These are phyloP conservation scores for Bombus affinis DNA, from an alignment of 1,140 invertebrate genomes.

Conservation along the genomic window DNA sequence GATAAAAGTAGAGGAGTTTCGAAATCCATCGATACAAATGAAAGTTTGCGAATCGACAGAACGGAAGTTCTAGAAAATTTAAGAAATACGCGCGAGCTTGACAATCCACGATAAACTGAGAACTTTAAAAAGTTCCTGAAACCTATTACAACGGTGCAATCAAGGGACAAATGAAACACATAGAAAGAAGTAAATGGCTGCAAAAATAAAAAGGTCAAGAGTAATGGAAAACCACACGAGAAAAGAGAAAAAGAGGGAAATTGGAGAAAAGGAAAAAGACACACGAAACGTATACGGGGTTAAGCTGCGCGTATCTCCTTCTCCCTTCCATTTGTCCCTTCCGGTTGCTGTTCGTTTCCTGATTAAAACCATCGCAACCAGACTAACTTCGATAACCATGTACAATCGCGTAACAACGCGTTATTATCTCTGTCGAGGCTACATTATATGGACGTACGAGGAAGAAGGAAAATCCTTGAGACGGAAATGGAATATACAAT, in stretches of 20 bases:
- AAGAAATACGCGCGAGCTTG: too few relatives aligned
- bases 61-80: too few relatives aligned
- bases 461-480: neutral
- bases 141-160: too few relatives aligned
- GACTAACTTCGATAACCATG: neutral
- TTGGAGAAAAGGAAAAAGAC: neutral
- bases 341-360: neutral
- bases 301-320: neutral
- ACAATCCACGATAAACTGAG: too few relatives aligned
- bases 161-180: too few relatives aligned
- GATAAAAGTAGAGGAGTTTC: too few relatives aligned
- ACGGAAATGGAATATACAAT: conserved; percentile 8
- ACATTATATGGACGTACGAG: neutral
- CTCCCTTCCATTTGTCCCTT: neutral
- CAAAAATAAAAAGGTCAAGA: neutral
- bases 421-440: neutral
- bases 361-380: neutral
- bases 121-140: too few relatives aligned
- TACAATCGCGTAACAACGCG: neutral
- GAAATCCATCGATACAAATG: too few relatives aligned
- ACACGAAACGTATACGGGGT: neutral
- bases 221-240: neutral
- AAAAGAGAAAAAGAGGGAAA: neutral
- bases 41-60: too few relatives aligned
- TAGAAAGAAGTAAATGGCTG: neutral